A percentile compares a stretch with the other conserved stretches of the same genome.
phyloP scores from a whole-genome alignment of 2,888 invertebrate genomes.

The Cephus runcator region DNA sequence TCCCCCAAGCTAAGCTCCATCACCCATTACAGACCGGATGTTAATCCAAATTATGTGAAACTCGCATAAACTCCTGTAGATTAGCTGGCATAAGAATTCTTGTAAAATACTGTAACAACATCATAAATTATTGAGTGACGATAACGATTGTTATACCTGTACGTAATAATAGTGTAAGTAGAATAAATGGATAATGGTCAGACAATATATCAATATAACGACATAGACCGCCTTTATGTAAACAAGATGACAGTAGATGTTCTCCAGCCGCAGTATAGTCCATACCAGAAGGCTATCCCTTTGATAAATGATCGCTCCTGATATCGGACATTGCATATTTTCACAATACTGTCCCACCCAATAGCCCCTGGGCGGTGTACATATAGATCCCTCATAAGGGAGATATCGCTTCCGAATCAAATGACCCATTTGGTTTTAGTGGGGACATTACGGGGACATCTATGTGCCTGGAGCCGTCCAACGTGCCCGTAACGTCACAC shows the following conservation, averaged over 20 bases:
- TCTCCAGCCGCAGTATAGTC: not conserved
- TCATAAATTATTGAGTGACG: not conserved
- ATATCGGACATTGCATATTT: constrained; percentile 59
- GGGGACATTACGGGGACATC: constrained; percentile 59
- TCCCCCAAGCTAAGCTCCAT: constrained; percentile 39
- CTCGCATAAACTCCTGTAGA: not conserved
- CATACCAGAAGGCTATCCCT: not conserved
- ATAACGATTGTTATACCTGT: not conserved
- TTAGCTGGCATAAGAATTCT: not conserved
- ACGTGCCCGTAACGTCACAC: constrained; percentile 31
- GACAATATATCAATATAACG: not conserved
- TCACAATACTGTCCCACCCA: constrained; percentile 40
- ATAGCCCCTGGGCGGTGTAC: constrained; percentile 34
- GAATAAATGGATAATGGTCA: not conserved
- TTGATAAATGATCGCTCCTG: constrained; percentile 37
- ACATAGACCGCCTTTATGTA: not conserved
- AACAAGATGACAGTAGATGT: not conserved
- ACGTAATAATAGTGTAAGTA: too few species aligned
- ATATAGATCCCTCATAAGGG: constrained; percentile 56
- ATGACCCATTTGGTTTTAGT: constrained; percentile 65
- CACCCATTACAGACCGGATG: constrained; percentile 42
- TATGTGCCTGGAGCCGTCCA: constrained; percentile 52
- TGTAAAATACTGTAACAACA: not conserved
- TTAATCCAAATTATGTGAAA: constrained; percentile 43
- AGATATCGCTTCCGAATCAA: constrained; percentile 64